Base-by-base conservation (phyloP, 2,888 invertebrate genomes). In the Agriotes lineatus region DNA sequence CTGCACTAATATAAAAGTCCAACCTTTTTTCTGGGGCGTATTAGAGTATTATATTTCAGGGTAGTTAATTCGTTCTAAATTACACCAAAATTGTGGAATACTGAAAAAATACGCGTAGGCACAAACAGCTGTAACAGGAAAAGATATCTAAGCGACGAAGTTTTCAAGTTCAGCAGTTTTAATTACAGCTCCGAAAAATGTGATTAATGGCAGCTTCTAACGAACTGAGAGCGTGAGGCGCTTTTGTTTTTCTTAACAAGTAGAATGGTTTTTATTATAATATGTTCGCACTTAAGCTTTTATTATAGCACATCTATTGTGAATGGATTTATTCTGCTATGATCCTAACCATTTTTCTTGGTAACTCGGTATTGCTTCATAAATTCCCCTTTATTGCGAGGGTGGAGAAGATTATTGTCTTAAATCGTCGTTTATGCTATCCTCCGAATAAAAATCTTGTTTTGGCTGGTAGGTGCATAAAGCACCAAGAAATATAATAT, bases 301-400 rank as follows among this genome's bases (percentile, higher is more conserved):
- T 30, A 30, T 52, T 52, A 33, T 52, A 18, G 33, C 52, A 16
- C 33, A 52, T 52, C 52, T 33, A 52, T 52, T 52, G 52, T 52
- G 52, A 52, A 52, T 52, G 52, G 52, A 52, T 52, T 52, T 52
- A 52, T 52, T 30, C 52, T 25, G 52, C 16, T 33, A 52, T 33
- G 52, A 52, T 52, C 33, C 52, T 18, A 33, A 18, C 52, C 22
- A 52, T 52, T 52, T 52, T 52, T 52, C 16, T 7, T 2, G 5
- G 16, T 5, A 22, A 30, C 4, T 3, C 52, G 30, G 18, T 19
- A 2, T 52, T 18, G 52, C 35, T 35, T 52, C 52, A 52, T 30
- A 52, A 52, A 52, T 52, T 30, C 35, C n/a, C 16, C 18, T 52
- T 52, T 52, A 52, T 52, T 33, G 25, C 33, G n/a, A 9, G 6